Base-by-base conservation (phyloP, 2,797 vertebrate genomes). In the Yasuhikotakia modesta region DNA sequence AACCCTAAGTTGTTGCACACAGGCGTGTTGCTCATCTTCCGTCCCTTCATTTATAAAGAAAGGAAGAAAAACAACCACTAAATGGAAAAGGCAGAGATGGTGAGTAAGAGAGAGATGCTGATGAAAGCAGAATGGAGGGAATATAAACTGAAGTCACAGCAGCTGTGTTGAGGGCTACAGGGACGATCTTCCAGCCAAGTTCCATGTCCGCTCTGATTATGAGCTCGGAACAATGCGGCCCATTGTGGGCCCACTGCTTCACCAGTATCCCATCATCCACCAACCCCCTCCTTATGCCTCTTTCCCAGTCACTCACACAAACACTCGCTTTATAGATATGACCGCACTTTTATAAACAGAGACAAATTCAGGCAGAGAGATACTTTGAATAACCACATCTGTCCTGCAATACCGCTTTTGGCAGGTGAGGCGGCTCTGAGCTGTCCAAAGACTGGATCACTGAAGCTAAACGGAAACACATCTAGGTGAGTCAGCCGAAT, bases 151-250 rank as follows among this genome's bases (percentile, higher is more conserved):
- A 53, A 82, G 86, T 86, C 84, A 74, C 84, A 87, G 89, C 91
- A 93, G 91, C 92, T 93, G 91, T 90, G 92, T 90, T 85, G 90
- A 87, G 87, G 85, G 81, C 90, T 87, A 89, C 85, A 79, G 87
- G 89, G 91, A 92, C 88, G 86, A 89, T 89, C 87, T 89, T 79
- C 85, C 88, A 84, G 91, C 91, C 90, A 91, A 92, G 87, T 91
- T 90, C 89, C 89, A 88, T 91, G 92, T 92, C 91, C 90, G 87
- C 90, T 89, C 89, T 89, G 91, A 93, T 92, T 92, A 91, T 88
- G 87, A 88, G 82, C 79, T 77, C 73, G 79, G 87, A 93, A 93
- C 93, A 93, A 93, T 93, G 90, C 39, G 30, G 85, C 78, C 87
- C 89, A 93, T 93, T 93, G 92, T 93, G 87, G 88, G 55, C 57